Evolutionary conservation across 2,797 vertebrate genomes (phyloP), one percentile per base, ranked within the genome.

Genomic region (Sebastes matsubarae): DNA sequence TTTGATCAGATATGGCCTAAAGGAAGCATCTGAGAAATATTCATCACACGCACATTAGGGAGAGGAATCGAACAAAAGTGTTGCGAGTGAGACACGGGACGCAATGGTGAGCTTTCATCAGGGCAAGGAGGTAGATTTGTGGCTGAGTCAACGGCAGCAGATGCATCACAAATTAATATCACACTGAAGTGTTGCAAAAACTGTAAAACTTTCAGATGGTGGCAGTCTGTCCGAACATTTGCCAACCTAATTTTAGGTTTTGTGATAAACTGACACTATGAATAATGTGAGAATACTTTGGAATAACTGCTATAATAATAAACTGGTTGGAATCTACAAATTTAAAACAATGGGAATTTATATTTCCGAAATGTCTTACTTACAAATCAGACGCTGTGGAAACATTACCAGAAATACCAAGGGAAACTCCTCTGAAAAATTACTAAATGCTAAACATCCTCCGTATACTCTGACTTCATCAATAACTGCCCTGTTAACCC

Each of bases 1-100:
- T 96, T 96, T 96, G 95, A 96, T 96, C 95, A 92, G 93, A 94
- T 92, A 93, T 93, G 93, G 95, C 95, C 94, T 94, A 84, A 90
- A 96, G 94, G 94, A 96, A 92, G 85, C 91, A 90, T 94, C 90
- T 93, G 92, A 94, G 88, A 91, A 94, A 93, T 93, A 94, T 95
- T 95, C 95, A 95, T 94, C 95, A 95, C 90, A 89, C 84, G 46
- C 91, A 90, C 92, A 94, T 96, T 95, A 95, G 87, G 73, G 81
- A 78, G 85, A 69, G 85, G 82, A 89, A 84, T 93, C 94, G 86
- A 86, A 89, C 89, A 87, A 89, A 89, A 90, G 89, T 90, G 63
- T 82, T 64, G 82, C 67, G 85, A 79, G 77, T 71, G 85, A 89
- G 89, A 85, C 77, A 74, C 13, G 81, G 72, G 83, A 88, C 80